Evolutionary conservation across 1,140 invertebrate species (phyloP), one percentile per base, ranked within the genome.

Genomic region (Lepidurus couesii): DNA sequence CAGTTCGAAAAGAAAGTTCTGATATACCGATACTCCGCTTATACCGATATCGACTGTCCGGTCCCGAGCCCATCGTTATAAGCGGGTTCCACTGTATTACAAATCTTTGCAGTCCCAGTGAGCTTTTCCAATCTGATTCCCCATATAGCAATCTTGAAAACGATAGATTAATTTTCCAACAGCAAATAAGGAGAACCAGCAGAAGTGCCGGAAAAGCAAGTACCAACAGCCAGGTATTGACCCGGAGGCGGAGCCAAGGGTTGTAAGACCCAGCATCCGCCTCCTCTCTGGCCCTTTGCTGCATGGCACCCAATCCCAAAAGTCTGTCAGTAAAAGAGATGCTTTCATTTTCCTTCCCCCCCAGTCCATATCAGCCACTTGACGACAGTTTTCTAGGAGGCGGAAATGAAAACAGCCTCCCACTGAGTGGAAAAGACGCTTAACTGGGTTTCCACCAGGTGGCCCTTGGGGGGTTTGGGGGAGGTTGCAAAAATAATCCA

Each of bases 201-300:
- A 21, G 53, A 65, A 65, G 53, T 65, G 53, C 53, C 53, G 53
- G 53, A 65, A 65, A 65, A 65, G 53, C 53, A 65, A 65, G 53
- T 65, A n/a, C 16, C 53, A 65, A 65, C 53, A 65, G 53, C 53
- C 9, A 65, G 53, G 53, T 65, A 65, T 65, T 65, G 53, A 65
- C 53, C 53, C 53, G 53, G 53, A 65, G 53, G 53, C 53, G 53
- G 53, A 21, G 53, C 53, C 16, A 65, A 65, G 53, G 21, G 53
- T 65, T 34, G 53, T 7, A 65, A 21, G 53, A n/a, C 8, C 53
- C 53, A 65, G 53, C 53, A 65, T 65, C 53, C 53, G 53, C 53
- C 53, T 65, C 53, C 53, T 21, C 53, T 47, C 10, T 47, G 8
- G 16, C 21, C 16, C 53, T 13, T 65, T 13, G 53, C 13, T 16